Base-by-base conservation (phyloP, 2,797 vertebrate genomes). In the Danio aesculapii region DNA sequence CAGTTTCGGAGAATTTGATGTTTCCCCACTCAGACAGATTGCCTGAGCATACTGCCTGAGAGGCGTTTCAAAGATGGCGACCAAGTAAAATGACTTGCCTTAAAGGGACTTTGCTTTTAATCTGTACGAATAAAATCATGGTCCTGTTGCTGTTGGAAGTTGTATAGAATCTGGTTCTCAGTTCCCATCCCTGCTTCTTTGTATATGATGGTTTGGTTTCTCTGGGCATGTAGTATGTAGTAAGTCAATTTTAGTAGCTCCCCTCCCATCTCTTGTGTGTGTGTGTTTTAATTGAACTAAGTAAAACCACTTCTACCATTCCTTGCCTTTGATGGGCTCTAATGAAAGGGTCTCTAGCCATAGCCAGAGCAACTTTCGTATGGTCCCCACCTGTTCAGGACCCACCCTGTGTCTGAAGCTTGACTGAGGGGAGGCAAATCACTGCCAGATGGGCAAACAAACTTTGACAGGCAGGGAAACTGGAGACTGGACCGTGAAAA, bases 241-340 rank as follows among this genome's bases (percentile, higher is more conserved):
- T 93, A 91, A 94, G 93, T 91, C 94, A 0, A 87, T 91, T 84
- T 95, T 95, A 94, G 93, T 95, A 94, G 85, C 80, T 69, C 41
- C 53, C 79, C 8, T 84, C 81, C 19, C 72, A 30, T 80, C 30
- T 81, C 78, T 80, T 83, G 83, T 30, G 30, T 30, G 30, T 30
- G 30, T 30, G 30, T 30, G 30, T 30, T 39, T 71, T n/a, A n/a
- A 39, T 12, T 71, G n/a, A 47, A 75, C 83, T 86, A 39, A 52
- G 46, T 17, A 74, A 77, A 81, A 64, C 72, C 84, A 83, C 75
- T 58, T 81, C 43, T 53, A 41, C 47, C 62, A 44, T 52, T 12
- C 17, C 17, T 1, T 41, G 43, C n/a, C 81, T 84, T 84, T 81
- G 62, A 77, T 74, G 69, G 58, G 8, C 21, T 70, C 10, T 84